Evolutionary conservation across 2,113 vertebrate species (phyloP).

Genomic region (zebrafish (Danio rerio)): GRCz12tu NC_133187.1:33550501-33551000

Average conservation of each 20-base stretch:
- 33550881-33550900: no score
- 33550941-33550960: no score
- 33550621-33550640: background rate
- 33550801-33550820: no score
- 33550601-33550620: conserved; percentile 20
- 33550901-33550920: no score
- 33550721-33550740: background rate
- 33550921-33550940: no score
- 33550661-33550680: background rate
- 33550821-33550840: no score
- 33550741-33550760: background rate
- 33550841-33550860: no score
- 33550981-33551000: no score
- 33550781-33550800: background rate
- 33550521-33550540: background rate
- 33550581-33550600: conserved; percentile 27
- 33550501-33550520: background rate
- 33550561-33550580: conserved; percentile 38
- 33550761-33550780: background rate
- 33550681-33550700: background rate
- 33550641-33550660: background rate
- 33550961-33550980: no score
- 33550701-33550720: background rate
- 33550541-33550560: background rate
- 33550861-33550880: no score